These are phyloP conservation scores for Baryphthengus martii DNA, from an alignment of 2,113 vertebrate species.

Conservation along the genomic window DNA sequence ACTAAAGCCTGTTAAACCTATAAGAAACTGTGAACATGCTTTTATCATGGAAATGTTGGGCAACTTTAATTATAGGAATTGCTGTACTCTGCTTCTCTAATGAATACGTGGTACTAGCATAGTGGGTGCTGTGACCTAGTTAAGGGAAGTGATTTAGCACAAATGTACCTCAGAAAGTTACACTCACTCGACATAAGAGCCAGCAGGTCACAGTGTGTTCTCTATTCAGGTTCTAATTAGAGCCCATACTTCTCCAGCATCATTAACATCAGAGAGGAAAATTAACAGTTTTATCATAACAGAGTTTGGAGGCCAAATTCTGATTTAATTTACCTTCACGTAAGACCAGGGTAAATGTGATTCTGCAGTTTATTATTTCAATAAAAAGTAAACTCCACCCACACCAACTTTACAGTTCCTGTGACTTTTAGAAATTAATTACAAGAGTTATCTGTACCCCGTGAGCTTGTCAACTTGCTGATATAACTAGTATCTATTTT, in stretches of 20 bases:
- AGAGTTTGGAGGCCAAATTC: not conserved
- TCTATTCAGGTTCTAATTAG: conserved; percentile 48
- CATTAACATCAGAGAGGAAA: not conserved
- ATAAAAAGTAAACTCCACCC: conserved; percentile 3
- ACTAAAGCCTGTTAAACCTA: not conserved
- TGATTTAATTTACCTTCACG: conserved; percentile 1
- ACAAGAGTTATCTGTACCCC: conserved; percentile 53
- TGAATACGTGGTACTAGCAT: not conserved
- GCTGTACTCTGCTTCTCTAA: not conserved
- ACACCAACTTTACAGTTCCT: conserved; percentile 54
- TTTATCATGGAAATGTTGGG: not conserved
- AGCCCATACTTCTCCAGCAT: not conserved
- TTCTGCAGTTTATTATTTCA: not conserved
- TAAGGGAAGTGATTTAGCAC: conserved; percentile 9
- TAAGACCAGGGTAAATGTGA: not conserved
- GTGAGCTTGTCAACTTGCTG: conserved; percentile 64
- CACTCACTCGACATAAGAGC: not conserved
- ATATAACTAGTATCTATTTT: conserved; percentile 63
- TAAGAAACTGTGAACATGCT: not conserved
- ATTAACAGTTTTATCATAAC: not conserved
- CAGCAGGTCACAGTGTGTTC: conserved; percentile 33
- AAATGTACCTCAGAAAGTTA: not conserved
- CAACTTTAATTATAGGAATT: conserved; percentile 3
- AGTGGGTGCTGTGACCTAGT: not conserved
- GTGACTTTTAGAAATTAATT: conserved; percentile 70